Conservation (phyloP, 92 coral and sea anemone species). For the Parazoanthus atlanticus region DNA sequence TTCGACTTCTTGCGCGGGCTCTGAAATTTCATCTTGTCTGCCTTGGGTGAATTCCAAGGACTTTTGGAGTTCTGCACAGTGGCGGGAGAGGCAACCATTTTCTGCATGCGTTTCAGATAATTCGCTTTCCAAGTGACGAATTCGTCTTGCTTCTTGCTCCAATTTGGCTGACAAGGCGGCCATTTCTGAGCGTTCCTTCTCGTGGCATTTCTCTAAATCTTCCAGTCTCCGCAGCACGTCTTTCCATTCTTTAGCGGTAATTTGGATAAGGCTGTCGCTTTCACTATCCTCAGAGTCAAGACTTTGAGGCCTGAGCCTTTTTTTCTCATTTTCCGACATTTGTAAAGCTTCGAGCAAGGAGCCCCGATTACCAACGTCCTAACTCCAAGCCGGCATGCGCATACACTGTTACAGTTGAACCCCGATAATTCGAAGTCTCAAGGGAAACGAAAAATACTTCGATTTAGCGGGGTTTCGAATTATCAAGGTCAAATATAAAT, state of each 20-base stretch:
- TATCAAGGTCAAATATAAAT: too few relatives aligned
- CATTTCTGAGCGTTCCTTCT: not conserved
- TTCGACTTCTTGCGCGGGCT: not conserved
- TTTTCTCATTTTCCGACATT: constrained; percentile 7
- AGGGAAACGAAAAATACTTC: too few relatives aligned
- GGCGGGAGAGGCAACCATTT: not conserved
- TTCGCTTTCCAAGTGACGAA: not conserved
- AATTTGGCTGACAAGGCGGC: not conserved
- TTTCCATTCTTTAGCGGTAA: not conserved
- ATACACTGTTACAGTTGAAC: too few relatives aligned
- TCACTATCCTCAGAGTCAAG: constrained; percentile 13
- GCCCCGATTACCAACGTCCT: not conserved
- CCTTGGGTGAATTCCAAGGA: not conserved
- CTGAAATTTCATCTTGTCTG: not conserved
- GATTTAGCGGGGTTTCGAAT: too few relatives aligned
- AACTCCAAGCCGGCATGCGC: not conserved
- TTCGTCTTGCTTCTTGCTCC: not conserved
- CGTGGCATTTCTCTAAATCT: not conserved
- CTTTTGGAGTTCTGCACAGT: constrained; percentile 4
- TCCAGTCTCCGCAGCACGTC: not conserved
- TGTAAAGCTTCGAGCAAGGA: not conserved
- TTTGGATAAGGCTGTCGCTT: not conserved
- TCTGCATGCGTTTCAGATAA: not conserved
- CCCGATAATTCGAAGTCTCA: too few relatives aligned
- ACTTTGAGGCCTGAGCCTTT: constrained; percentile 1